Conservation (phyloP, 2,888 invertebrate genomes). For the Tethea ocularis region DNA sequence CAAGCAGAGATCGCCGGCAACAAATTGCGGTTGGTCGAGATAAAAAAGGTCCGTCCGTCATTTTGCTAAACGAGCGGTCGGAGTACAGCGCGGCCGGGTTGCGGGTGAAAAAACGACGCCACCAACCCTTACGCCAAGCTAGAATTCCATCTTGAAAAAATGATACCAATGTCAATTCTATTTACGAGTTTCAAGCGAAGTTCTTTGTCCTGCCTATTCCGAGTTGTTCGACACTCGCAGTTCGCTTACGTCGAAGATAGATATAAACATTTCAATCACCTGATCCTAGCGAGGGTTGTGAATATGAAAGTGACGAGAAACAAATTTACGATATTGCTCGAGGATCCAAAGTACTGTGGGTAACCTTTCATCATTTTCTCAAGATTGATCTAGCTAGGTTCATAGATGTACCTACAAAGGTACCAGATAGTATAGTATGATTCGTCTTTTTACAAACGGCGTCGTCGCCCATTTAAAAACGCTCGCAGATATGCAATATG, state of each 20-base stretch:
- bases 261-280: constrained; percentile 38
- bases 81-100: constrained; percentile 55
- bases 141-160: constrained; percentile 59
- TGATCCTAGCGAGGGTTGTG: constrained; percentile 16
- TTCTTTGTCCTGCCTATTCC: constrained; percentile 23
- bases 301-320: constrained; percentile 9
- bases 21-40: constrained; percentile 80
- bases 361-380: constrained; percentile 3
- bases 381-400: background rate
- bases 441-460: too few species aligned
- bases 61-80: constrained; percentile 76
- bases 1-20: constrained; percentile 70
- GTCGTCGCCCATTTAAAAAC: too few species aligned
- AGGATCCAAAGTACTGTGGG: background rate
- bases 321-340: constrained; percentile 9
- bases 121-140: constrained; percentile 47
- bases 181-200: constrained; percentile 48
- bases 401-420: too few species aligned
- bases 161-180: constrained; percentile 68
- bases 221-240: background rate
- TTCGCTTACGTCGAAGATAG: constrained; percentile 14
- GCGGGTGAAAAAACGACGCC: constrained; percentile 59
- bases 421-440: too few species aligned
- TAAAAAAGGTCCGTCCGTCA: constrained; percentile 82
- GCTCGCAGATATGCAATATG: too few species aligned